Base-by-base conservation (phyloP, 2,888 invertebrate species). In the Xylota segnis region DNA sequence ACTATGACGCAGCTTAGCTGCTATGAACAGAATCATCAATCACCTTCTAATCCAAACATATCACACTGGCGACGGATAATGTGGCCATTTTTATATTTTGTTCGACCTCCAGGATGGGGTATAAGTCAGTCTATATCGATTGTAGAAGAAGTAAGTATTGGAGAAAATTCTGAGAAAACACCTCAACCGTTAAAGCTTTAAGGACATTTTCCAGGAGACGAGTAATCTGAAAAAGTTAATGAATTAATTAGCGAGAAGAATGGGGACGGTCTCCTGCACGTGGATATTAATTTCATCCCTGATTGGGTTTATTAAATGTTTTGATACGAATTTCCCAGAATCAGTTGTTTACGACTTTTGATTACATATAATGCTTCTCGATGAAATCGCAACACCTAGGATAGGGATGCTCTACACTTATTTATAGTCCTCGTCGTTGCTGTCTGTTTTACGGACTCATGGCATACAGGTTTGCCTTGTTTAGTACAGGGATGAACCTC, bases 1-100 rank as follows among this genome's bases (percentile, higher is more conserved):
- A 23, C 23, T 27, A 43, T 34, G 50, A 37, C 50, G 34, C 29
- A 65, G 43, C 16, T n/a, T 10, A 27, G 40, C 6, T n/a, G 45
- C n/a, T 9, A 37, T 4, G 3, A 9, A 40, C n/a, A 16, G 40
- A 14, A 32, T 29, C 27, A 76, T 76, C 65, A 75, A 76, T 76
- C 76, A 68, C 58, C 40, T 14, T 10, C n/a, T 47, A 58, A 45
- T 45, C 16, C 65, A 66, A 66, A 75, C 56, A 68, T 54, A 54
- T 66, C 47, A 50, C 27, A 27, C 18, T 23, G 47, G 23, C 29
- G 61, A 45, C 47, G 18, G 29, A 27, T 9, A 52, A 29, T 37
- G 66, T 52, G 52, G 27, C 27, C 18, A 37, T n/a, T 34, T 52
- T 37, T 66, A 14, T 9, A 5, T 32, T 47, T 14, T 32, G 18